phyloP scores from a whole-genome alignment of 2,888 invertebrate species.

The Rhopalosiphum nymphaeae region DNA sequence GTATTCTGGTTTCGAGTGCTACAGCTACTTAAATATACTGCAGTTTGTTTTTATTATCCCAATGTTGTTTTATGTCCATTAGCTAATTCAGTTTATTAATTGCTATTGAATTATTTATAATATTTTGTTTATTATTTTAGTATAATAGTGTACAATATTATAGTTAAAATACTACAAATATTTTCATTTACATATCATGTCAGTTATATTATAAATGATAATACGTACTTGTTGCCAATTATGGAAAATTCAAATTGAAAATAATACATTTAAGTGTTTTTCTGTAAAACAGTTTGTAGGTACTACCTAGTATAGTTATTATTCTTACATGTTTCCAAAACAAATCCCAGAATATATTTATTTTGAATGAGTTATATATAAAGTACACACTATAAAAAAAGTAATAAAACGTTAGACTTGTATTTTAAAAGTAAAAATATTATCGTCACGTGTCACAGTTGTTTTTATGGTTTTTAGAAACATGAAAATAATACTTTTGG shows the following conservation, averaged over 20 bases:
- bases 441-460: slow-evolving; percentile 7
- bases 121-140: background rate
- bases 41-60: background rate
- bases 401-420: background rate
- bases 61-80: slow-evolving; percentile 1
- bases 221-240: background rate
- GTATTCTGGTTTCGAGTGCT: background rate
- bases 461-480: slow-evolving; percentile 13
- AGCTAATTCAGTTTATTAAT: slow-evolving; percentile 5
- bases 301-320: background rate
- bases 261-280: background rate
- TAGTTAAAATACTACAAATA: background rate
- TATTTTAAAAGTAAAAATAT: slow-evolving; percentile 13
- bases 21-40: slow-evolving; percentile 9
- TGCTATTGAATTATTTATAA: slow-evolving; percentile 2
- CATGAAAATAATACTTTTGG: slow-evolving; percentile 10
- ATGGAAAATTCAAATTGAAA: background rate
- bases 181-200: background rate
- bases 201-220: background rate
- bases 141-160: background rate
- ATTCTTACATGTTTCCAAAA: background rate
- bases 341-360: background rate
- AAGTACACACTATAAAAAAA: background rate
- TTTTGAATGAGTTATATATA: background rate
- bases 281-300: background rate